Evolutionary conservation across 2,888 invertebrate genomes (phyloP), one percentile per base, ranked within the genome.

Genomic region (Perizoma affinitatum): DNA sequence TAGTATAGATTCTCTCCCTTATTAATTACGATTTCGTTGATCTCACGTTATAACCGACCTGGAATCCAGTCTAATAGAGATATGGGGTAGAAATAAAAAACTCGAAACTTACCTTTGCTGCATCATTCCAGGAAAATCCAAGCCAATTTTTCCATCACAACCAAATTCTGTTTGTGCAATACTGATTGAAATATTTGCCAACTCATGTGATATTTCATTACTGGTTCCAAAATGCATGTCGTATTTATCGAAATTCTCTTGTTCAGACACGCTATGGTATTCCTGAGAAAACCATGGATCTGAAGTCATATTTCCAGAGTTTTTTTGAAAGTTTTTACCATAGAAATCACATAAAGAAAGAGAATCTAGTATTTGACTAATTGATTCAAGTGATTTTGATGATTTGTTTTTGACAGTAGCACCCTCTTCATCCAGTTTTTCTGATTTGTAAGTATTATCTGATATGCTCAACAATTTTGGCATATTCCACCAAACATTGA

Each of bases 401-500:
- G 42, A 41, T 59, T 66, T 67, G 5, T 51, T 54, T 40, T 47
- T 66, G n/a, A 36, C 63, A 67, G 5, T 72, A 69, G 57, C n/a
- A 50, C 72, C 68, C 4, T 72, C 50, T 0, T 58, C 47, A 44
- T 76, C 76, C 38, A 48, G n/a, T 36, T 41, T 34, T 58, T 54
- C 49, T 45, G 38, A 5, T 6, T 54, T 42, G 54, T 22, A 6
- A 41, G 40, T 53, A 52, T 22, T 2, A 22, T 62, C 38, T 41
- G 11, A 51, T 41, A 56, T 49, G 79, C 74, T 67, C 43, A 86
- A 70, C 50, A 84, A 64, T 59, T 65, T 65, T 22, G 86, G 84
- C 48, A 90, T 46, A 76, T 78, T 88, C 90, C 89, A 90, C 91
- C 91, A 92, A 52, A 86, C 66, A 63, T 84, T 77, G 59, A 88